A percentile compares a stretch with the other conserved stretches of the same genome.
phyloP scores from a whole-genome alignment of 92 coral and sea anemone genomes.

The Phymanthus crucifer region DNA sequence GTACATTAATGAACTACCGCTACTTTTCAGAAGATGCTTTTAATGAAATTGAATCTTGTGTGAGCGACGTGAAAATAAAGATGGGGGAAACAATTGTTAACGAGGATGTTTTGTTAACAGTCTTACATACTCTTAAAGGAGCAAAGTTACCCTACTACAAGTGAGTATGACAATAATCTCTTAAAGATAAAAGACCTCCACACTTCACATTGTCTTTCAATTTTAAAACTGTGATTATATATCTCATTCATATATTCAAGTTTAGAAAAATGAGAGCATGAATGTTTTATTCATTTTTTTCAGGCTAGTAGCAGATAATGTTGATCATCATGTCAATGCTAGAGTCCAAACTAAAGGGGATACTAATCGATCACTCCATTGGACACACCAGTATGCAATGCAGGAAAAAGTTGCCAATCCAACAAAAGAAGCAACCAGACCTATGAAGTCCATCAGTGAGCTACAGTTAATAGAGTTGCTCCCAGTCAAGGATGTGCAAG shows the following conservation, averaged over 20 bases:
- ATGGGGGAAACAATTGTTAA: too few species aligned
- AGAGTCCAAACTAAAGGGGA: slow-evolving; percentile 45
- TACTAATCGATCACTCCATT: slow-evolving; percentile 51
- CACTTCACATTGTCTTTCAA: not conserved
- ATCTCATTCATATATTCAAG: not conserved
- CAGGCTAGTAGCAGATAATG: slow-evolving; percentile 53
- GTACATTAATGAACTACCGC: slow-evolving; percentile 23
- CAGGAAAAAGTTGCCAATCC: slow-evolving; percentile 4
- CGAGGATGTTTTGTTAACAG: too few species aligned
- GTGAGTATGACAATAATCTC: slow-evolving; percentile 14
- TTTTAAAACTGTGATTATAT: not conserved
- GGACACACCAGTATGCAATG: slow-evolving; percentile 66
- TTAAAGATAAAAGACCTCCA: not conserved
- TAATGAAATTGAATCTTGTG: not conserved
- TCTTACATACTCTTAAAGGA: slow-evolving; percentile 26
- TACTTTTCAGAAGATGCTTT: slow-evolving; percentile 27
- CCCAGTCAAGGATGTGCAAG: slow-evolving; percentile 24
- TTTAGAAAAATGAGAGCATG: not conserved
- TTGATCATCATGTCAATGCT: slow-evolving; percentile 44
- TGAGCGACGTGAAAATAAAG: not conserved
- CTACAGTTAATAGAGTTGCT: slow-evolving; percentile 31
- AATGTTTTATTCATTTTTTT: not conserved
- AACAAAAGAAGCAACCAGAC: not conserved
- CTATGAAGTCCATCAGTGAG: slow-evolving; percentile 15
- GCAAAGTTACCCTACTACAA: slow-evolving; percentile 39